Conservation (phyloP, 1,140 invertebrate genomes). For the Bombus breviceps region DNA sequence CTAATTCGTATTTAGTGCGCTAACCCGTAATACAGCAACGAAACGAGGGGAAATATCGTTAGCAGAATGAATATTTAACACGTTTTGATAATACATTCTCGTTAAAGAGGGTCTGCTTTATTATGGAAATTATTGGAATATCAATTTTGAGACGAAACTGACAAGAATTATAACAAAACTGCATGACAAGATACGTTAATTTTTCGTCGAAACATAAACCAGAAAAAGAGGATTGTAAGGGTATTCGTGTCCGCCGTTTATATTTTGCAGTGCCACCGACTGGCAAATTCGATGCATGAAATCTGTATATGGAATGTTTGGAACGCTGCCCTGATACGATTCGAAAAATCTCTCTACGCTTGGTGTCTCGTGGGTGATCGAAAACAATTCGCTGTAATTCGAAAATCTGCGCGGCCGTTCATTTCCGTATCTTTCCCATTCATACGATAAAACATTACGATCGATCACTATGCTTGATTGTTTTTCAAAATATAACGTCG, state of each 20-base stretch:
- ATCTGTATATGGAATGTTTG: not conserved
- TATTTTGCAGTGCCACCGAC: not conserved
- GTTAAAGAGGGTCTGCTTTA: not conserved
- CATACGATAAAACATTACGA: not conserved
- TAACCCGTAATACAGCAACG: not conserved
- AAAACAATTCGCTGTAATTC: conserved; percentile 3
- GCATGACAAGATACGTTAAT: not conserved
- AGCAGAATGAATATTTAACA: not conserved
- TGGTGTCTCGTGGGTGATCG: not conserved
- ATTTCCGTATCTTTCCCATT: not conserved
- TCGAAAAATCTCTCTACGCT: not conserved
- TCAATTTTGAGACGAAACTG: not conserved
- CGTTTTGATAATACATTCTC: not conserved
- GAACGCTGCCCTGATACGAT: not conserved
- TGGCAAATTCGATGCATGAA: not conserved
- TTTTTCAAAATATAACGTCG: not conserved
- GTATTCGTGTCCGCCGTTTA: not conserved
- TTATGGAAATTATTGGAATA: not conserved
- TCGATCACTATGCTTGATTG: too few species aligned
- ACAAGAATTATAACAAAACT: too few species aligned
- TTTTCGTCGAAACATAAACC: not conserved
- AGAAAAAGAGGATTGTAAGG: not conserved
- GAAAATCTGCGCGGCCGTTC: not conserved
- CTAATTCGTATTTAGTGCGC: conserved; percentile 1
- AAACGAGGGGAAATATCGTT: not conserved